A percentile compares a stretch with the other conserved stretches of the same genome.
Conservation (phyloP, 2,113 vertebrate species). For the Scatophagus argus region DNA sequence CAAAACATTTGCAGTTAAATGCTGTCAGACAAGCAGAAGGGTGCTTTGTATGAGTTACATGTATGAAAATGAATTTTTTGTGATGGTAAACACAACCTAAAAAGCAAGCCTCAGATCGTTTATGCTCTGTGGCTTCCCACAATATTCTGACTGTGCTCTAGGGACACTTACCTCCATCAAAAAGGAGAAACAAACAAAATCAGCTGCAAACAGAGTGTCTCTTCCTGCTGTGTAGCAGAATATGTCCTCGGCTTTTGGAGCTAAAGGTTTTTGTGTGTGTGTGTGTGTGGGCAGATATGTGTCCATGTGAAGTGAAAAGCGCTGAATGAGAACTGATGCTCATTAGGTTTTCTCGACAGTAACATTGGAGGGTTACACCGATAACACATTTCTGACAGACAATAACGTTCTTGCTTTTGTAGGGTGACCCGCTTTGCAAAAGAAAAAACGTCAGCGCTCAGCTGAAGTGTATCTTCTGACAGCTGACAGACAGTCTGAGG, state of each 20-base stretch:
- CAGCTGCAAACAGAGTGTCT: constrained; percentile 44
- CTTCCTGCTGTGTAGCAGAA: constrained; percentile 52
- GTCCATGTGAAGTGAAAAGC: constrained; percentile 42
- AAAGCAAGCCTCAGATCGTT: constrained; percentile 45
- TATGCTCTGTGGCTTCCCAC: constrained; percentile 57
- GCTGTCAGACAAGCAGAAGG: neutral
- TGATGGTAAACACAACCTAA: constrained; percentile 29
- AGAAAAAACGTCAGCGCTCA: constrained; percentile 31
- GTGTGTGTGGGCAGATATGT: constrained; percentile 22
- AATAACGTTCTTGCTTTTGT: constrained; percentile 50
- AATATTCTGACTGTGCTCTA: constrained; percentile 48
- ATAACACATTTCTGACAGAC: constrained; percentile 52
- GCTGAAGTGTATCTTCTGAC: constrained; percentile 45
- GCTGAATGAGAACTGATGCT: constrained; percentile 61
- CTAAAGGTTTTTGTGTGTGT: constrained; percentile 41
- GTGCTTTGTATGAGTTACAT: constrained; percentile 7
- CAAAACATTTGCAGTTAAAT: constrained; percentile 10
- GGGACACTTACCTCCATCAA: constrained; percentile 68
- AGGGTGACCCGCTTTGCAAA: constrained; percentile 46
- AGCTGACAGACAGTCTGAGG: constrained; percentile 68
- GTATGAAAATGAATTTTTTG: neutral
- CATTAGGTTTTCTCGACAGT: constrained; percentile 67
- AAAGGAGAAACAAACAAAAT: constrained; percentile 73
- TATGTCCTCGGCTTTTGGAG: constrained; percentile 41
- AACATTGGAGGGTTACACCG: constrained; percentile 55